Conservation (phyloP, 2,888 invertebrate genomes). For the Lamellibrachia columna region DNA sequence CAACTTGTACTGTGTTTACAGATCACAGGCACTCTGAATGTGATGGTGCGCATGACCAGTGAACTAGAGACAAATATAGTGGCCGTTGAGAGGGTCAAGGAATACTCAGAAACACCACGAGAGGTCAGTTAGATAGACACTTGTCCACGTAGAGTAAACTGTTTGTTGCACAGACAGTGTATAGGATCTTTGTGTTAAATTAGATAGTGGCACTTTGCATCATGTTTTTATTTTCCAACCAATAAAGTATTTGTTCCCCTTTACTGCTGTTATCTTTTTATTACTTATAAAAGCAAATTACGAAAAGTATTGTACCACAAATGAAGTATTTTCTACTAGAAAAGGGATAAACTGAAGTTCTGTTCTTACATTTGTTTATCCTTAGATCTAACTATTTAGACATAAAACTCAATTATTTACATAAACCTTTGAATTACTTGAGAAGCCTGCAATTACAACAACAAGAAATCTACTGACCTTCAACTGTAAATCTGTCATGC, state of each 20-base stretch:
- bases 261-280: too few species aligned
- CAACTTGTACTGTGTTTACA: slow-evolving; percentile 56
- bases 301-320: too few species aligned
- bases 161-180: background rate
- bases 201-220: too few species aligned
- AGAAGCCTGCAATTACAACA: background rate
- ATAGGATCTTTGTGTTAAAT: too few species aligned
- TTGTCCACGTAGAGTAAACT: background rate
- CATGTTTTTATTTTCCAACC: too few species aligned
- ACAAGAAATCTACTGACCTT: background rate
- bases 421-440: background rate
- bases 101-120: slow-evolving; percentile 78
- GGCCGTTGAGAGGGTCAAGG: slow-evolving; percentile 94
- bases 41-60: slow-evolving; percentile 94
- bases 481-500: background rate
- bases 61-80: slow-evolving; percentile 98
- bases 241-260: too few species aligned
- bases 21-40: slow-evolving; percentile 94
- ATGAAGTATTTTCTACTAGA: background rate
- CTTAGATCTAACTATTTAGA: background rate
- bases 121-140: slow-evolving; percentile 59
- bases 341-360: background rate
- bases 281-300: too few species aligned
- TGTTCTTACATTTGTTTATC: background rate
- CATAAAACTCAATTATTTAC: background rate